Conservation (phyloP, 1,140 invertebrate genomes). For the Calliphora vicina region DNA sequence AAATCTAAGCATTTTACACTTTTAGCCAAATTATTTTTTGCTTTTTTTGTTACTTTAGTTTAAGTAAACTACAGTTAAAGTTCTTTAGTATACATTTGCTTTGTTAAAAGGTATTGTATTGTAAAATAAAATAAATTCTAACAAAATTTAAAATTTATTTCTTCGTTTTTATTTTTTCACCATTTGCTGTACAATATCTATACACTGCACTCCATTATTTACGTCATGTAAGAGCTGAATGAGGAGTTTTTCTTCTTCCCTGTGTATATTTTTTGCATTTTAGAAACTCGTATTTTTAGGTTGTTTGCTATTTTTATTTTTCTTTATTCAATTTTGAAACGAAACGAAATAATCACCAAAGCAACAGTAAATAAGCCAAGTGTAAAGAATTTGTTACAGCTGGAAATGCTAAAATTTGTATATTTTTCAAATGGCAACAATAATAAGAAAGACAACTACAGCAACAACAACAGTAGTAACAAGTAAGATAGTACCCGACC, state of each 20-base stretch:
- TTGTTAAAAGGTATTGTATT: background rate
- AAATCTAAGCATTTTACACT: no score
- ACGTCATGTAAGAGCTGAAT: background rate
- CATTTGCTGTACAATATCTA: no score
- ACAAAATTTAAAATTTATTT: background rate
- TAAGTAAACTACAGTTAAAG: background rate
- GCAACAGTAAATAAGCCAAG: slow-evolving; percentile 19
- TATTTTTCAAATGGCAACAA: background rate
- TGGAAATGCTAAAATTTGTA: background rate
- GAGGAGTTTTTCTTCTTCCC: background rate
- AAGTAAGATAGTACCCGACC: no score
- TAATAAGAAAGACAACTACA: background rate
- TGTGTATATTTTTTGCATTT: background rate
- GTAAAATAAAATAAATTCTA: background rate
- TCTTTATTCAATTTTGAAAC: background rate
- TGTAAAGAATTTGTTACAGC: background rate
- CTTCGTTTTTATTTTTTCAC: background rate
- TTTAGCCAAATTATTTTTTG: no score
- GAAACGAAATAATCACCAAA: slow-evolving; percentile 20
- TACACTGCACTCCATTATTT: background rate
- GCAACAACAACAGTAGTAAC: background rate
- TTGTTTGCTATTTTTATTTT: background rate
- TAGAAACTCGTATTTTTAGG: background rate
- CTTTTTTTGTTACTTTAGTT: background rate
- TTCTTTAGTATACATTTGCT: background rate